These are phyloP conservation scores for Crocodylus rhombifer DNA, from an alignment of 2,797 vertebrate species.

Conservation along the genomic window DNA sequence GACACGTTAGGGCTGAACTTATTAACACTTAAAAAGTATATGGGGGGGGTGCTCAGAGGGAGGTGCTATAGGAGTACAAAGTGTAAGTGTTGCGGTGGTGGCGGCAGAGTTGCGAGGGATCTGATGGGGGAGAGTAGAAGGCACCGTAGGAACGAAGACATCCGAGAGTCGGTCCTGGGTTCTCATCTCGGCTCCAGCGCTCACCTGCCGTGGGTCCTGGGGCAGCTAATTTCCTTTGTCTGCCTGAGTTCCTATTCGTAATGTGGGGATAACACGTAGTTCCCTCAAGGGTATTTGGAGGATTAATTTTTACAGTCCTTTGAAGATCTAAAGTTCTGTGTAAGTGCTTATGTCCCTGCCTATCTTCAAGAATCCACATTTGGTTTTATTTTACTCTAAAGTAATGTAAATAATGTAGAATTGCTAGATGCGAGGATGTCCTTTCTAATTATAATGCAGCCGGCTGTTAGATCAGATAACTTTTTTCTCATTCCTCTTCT, in stretches of 20 bases:
- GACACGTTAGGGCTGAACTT: neutral
- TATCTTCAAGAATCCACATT: neutral
- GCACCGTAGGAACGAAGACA: neutral
- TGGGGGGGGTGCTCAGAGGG: neutral
- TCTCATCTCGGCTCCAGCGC: neutral
- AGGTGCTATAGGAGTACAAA: neutral
- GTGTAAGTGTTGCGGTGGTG: neutral
- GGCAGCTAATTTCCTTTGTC: neutral
- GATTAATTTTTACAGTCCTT: neutral
- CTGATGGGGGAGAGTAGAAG: neutral
- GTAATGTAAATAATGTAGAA: neutral
- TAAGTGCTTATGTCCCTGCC: neutral
- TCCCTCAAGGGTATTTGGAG: neutral
- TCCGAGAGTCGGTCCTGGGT: neutral
- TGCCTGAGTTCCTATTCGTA: neutral
- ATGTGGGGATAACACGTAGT: accelerated
- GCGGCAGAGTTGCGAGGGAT: neutral
- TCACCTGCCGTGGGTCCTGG: neutral
- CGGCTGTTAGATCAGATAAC: conserved; percentile 23
- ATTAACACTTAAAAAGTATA: neutral
- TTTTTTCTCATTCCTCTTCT: neutral
- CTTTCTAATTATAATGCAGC: neutral
- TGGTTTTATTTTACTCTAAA: neutral
- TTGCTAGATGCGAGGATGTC: conserved; percentile 14
- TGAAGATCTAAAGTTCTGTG: neutral